phyloP scores from a whole-genome alignment of 2,888 invertebrate genomes.

The Slavum lentiscoides region DNA sequence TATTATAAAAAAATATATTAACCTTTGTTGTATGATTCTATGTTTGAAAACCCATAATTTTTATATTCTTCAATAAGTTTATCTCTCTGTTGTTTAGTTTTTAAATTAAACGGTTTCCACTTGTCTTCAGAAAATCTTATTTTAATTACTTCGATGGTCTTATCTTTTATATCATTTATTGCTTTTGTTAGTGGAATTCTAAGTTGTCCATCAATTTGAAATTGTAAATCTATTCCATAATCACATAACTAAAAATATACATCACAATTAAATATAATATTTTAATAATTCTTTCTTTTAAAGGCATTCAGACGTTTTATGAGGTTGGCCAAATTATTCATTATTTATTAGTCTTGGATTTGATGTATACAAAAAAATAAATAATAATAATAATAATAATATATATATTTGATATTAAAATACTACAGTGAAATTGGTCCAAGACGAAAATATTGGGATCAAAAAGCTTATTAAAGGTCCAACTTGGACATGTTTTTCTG shows the following conservation, averaged over 20 bases:
- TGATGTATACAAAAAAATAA: no score
- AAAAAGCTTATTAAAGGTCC: no score
- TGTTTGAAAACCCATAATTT: constrained; percentile 68
- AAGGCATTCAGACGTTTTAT: no score
- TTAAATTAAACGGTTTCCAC: constrained; percentile 82
- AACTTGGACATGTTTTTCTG: no score
- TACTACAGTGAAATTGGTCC: no score
- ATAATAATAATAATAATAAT: no score
- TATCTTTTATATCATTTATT: constrained; percentile 77
- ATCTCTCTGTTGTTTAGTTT: constrained; percentile 71
- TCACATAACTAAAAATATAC: constrained; percentile 63
- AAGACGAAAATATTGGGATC: no score
- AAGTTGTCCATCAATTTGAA: constrained; percentile 85
- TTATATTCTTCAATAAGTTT: constrained; percentile 74
- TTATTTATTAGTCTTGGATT: no score
- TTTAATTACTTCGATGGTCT: constrained; percentile 80
- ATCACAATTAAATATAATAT: neutral
- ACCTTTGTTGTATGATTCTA: constrained; percentile 69
- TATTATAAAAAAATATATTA: neutral
- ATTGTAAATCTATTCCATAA: constrained; percentile 85
- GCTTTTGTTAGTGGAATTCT: constrained; percentile 76
- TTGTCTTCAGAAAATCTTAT: constrained; percentile 77
- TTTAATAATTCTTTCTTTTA: neutral
- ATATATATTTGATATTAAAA: no score
- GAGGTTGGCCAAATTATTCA: no score